phyloP scores from a whole-genome alignment of 2,113 vertebrate genomes.

The Climacteris rufus region DNA sequence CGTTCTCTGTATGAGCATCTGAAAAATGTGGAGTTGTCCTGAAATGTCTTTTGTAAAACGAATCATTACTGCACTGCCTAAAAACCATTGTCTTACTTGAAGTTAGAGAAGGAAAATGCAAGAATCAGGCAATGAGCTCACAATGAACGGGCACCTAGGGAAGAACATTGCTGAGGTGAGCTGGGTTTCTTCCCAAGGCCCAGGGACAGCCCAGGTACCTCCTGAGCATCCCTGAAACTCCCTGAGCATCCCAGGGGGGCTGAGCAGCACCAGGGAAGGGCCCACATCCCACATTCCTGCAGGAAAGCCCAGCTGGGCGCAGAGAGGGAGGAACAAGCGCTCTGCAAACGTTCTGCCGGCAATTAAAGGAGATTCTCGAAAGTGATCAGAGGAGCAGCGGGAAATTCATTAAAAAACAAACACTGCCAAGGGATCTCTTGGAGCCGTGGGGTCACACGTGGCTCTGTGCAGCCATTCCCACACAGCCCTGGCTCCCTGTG shows the following conservation, averaged over 20 bases:
- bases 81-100: not conserved
- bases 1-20: not conserved
- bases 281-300: not conserved
- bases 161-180: not conserved
- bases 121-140: not conserved
- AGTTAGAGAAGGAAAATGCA: not conserved
- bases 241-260: not conserved
- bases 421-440: not conserved
- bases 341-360: not conserved
- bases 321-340: not conserved
- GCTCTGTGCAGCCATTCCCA: fast-evolving
- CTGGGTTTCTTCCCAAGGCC: not conserved
- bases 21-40: not conserved
- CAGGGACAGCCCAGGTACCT: not conserved
- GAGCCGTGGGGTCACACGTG: fast-evolving
- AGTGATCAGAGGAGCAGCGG: fast-evolving
- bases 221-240: not conserved
- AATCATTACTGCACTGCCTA: not conserved
- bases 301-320: fast-evolving
- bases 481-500: not conserved
- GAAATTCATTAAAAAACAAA: not conserved
- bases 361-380: not conserved
- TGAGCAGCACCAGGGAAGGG: not conserved
- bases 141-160: not conserved
- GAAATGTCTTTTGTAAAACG: not conserved